phyloP scores from a whole-genome alignment of 2,888 invertebrate genomes.

The Leptinotarsa juncta region DNA sequence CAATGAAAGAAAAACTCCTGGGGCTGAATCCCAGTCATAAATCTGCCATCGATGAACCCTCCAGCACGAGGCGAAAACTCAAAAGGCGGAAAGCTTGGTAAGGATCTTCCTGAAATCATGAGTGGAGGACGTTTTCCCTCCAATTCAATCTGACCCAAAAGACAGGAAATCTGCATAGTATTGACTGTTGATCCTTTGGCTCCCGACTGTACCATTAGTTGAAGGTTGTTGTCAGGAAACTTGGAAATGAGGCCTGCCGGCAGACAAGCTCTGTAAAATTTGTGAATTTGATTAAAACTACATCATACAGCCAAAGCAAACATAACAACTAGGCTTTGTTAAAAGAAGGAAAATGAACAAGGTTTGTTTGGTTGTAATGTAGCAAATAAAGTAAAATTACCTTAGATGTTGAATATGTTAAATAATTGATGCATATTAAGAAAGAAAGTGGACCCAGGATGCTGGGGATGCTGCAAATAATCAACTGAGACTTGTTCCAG shows the following conservation, averaged over 20 bases:
- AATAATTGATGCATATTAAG: too few species aligned
- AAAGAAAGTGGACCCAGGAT: too few species aligned
- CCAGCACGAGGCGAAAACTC: slow-evolving; percentile 93
- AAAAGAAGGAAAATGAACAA: too few species aligned
- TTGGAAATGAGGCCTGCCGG: slow-evolving; percentile 85
- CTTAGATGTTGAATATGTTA: too few species aligned
- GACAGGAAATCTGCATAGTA: slow-evolving; percentile 97
- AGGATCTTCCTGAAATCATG: slow-evolving; percentile 91
- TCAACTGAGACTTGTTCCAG: too few species aligned
- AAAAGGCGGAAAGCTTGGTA: slow-evolving; percentile 92
- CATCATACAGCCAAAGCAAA: too few species aligned
- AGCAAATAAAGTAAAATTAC: too few species aligned
- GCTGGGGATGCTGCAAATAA: too few species aligned
- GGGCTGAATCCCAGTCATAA: slow-evolving; percentile 98
- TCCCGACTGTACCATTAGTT: slow-evolving; percentile 97
- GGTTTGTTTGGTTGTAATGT: too few species aligned
- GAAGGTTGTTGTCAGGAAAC: slow-evolving; percentile 96
- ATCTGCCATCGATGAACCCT: slow-evolving; percentile 95
- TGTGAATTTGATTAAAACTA: not conserved
- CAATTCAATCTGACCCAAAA: slow-evolving; percentile 97
- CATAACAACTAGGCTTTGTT: too few species aligned
- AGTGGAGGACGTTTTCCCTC: slow-evolving; percentile 97
- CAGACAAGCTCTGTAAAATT: slow-evolving; percentile 75
- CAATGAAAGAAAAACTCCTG: slow-evolving; percentile 99
- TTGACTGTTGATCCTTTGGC: slow-evolving; percentile 99